phyloP scores from a whole-genome alignment of 2,113 vertebrate genomes.

The Gymnorhina tibicen region DNA sequence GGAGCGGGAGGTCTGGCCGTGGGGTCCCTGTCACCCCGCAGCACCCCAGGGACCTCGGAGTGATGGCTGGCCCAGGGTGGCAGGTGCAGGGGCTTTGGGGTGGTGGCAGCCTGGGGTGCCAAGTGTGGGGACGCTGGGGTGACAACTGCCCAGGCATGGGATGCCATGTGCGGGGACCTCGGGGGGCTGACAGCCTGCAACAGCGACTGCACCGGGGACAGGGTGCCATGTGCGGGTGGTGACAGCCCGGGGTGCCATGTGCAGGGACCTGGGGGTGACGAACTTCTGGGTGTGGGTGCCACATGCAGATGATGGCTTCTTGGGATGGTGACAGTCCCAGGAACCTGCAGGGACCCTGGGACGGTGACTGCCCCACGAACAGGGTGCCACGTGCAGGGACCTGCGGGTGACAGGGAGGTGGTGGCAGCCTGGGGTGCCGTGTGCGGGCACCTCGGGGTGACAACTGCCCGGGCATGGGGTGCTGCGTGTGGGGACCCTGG shows the following conservation, averaged over 20 bases:
- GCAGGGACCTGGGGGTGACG: background rate
- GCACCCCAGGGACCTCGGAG: background rate
- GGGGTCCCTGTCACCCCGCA: background rate
- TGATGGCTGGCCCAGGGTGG: fast-evolving
- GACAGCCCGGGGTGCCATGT: background rate
- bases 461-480: background rate
- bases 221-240: background rate
- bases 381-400: background rate
- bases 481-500: background rate
- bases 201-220: background rate
- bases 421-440: too few relatives aligned
- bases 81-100: fast-evolving
- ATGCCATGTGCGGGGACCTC: fast-evolving
- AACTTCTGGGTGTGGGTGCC: background rate
- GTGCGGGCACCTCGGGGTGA: background rate
- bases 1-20: fast-evolving
- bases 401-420: background rate
- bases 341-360: background rate
- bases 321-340: background rate
- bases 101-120: background rate
- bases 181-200: fast-evolving
- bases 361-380: fast-evolving
- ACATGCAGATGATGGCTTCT: background rate
- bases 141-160: background rate
- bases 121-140: background rate